Base-by-base conservation (phyloP, 2,113 vertebrate genomes). In the Rhabdomys dilectus region DNA sequence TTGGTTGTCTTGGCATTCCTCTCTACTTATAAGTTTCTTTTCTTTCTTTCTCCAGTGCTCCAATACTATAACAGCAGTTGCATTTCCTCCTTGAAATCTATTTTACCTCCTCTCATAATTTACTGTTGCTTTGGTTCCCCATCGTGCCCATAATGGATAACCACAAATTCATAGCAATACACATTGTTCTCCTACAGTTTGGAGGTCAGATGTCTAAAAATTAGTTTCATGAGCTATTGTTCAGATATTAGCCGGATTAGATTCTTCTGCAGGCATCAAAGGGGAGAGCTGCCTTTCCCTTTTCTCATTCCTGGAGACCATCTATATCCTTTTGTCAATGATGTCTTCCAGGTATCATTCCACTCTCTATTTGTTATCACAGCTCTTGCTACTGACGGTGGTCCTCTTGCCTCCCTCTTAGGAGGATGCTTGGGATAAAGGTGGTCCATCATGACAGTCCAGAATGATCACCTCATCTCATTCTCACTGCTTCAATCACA, bases 31-130 rank as follows among this genome's bases (percentile, higher is more conserved):
- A 48, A 15, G 24, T 29, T 58, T 9, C 66, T 5, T 22, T 56
- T 90, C 36, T 77, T 53, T 39, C 36, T 91, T 88, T 60, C 62
- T 51, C 73, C 22, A 24, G 34, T 80, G 42, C 68, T 92, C 42
- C n/a, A 45, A 48, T 42, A 45, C 10, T n/a, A 42, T 66, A 42
- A 22, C 8, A 13, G 13, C 11, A 19, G 7, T 77, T 89, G 48
- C 21, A 60, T 48, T 91, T 76, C 29, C 89, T 70, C 81, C 8
- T 78, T 72, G 21, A 92, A 92, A 91, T 92, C 90, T 42, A 4
- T 42, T 72, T 91, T 39, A 31, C 80, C 87, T 94, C 87, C 90
- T 81, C 24, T 87, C 62, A 72, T 66, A 76, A 95, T 84, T 84
- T 7, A 72, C 34, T 5, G 42, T 24, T 68, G 31, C 31, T 19